Evolutionary conservation across 2,797 vertebrate species (phyloP).

Genomic region (Malurus leucopterus): DNA sequence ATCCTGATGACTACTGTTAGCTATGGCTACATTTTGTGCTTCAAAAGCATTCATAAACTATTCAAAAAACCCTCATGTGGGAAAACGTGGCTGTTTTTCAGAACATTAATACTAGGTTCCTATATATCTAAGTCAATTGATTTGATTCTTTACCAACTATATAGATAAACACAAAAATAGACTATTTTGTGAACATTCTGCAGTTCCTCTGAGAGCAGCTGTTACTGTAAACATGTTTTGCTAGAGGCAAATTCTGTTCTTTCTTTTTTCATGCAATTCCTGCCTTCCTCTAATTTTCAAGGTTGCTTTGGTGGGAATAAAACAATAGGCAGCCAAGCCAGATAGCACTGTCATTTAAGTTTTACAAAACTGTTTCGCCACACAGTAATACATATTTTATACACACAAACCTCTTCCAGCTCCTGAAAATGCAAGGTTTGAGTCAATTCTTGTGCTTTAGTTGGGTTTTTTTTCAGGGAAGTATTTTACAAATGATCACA

Average conservation of each 20-base stretch:
- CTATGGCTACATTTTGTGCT: neutral
- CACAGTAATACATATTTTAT: neutral
- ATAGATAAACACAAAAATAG: slow-evolving; percentile 25
- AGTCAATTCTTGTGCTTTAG: neutral
- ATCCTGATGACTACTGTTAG: neutral
- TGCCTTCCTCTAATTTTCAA: slow-evolving; percentile 45
- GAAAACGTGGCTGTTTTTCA: neutral
- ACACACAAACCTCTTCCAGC: neutral
- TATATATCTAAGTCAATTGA: slow-evolving; percentile 4
- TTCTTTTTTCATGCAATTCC: slow-evolving; percentile 24
- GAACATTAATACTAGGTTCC: neutral
- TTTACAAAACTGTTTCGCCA: neutral
- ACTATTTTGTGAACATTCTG: slow-evolving; percentile 25
- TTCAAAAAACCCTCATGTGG: neutral
- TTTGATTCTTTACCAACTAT: slow-evolving; percentile 6
- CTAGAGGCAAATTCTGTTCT: slow-evolving; percentile 54
- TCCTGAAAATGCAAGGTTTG: neutral
- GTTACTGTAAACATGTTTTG: slow-evolving; percentile 51
- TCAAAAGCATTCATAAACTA: neutral
- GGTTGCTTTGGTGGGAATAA: slow-evolving; percentile 17
- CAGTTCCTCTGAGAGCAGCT: slow-evolving; percentile 45
- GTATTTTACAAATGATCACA: neutral
- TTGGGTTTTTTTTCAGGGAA: neutral
- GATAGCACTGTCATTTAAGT: neutral
- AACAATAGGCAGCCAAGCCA: neutral